Evolutionary conservation across 1,140 invertebrate genomes (phyloP), one percentile per base, ranked within the genome.

Genomic region (Heliothis virescens): DNA sequence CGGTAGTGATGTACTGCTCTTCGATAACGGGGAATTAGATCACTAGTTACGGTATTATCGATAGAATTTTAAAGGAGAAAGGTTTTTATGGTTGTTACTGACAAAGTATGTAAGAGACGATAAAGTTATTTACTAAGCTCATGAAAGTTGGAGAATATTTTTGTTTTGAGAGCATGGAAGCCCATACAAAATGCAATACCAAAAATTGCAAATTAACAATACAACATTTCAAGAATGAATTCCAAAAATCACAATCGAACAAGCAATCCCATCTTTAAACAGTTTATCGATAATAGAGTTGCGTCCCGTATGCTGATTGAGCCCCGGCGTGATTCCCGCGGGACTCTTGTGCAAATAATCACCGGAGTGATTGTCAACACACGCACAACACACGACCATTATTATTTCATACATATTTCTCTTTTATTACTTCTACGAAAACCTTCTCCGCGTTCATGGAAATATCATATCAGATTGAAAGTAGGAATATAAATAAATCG

Each of bases 341-440:
- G 87, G 89, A 87, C 74, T 80, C 79, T 84, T 89, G 65, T 65
- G 80, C 92, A 92, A 93, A 92, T 93, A 93, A 92, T 91, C 89
- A 89, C 85, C 80, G 82, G 85, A 92, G 92, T 91, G 89, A 93
- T 91, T 92, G 92, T 92, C 92, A 93, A 93, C 90, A 92, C 82
- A 88, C 88, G 84, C 87, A 89, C 86, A 91, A 89, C 89, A 87
- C 85, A 82, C 83, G 76, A 79, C 85, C 57, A 85, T 90, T 88
- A 88, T 90, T 90, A 89, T 89, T 91, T 85, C 81, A 85, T 87
- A 85, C 81, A 85, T 87, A 87, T 89, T 86, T 88, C 86, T 78
- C 75, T 84, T 84, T 83, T 85, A 85, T 82, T 55, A 62, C 16
- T 77, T 72, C 60, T 53, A 34, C 34, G 47, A 60, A 60, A 52